These are phyloP conservation scores for Glyphotaelius pellucidus DNA, from an alignment of 2,888 invertebrate genomes.

Conservation along the genomic window DNA sequence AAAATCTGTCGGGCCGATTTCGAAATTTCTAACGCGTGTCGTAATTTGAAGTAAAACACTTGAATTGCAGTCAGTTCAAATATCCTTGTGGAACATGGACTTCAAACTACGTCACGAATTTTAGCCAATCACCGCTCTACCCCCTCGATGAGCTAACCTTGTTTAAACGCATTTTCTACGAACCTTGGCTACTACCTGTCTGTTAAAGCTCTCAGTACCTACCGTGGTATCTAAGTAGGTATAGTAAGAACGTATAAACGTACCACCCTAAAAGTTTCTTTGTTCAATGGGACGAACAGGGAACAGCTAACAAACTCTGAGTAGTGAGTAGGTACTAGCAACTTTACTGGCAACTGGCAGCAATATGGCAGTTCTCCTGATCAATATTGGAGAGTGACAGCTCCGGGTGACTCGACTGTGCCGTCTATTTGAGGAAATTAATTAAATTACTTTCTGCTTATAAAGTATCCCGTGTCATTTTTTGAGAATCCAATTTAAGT, in stretches of 20 bases:
- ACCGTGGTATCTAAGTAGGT: background rate
- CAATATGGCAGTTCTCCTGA: constrained; percentile 19
- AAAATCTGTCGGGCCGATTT: too few species aligned
- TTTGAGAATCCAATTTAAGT: constrained; percentile 36
- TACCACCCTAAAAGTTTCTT: constrained; percentile 32
- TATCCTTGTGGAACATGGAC: too few species aligned
- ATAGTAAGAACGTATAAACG: background rate
- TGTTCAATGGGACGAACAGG: constrained; percentile 35
- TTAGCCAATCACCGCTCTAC: too few species aligned
- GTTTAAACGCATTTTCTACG: too few species aligned
- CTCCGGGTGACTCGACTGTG: background rate
- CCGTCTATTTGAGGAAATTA: constrained; percentile 43
- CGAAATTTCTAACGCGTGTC: too few species aligned
- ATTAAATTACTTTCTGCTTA: constrained; percentile 51
- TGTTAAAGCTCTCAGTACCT: too few species aligned
- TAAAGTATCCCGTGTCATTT: constrained; percentile 38
- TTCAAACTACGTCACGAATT: too few species aligned
- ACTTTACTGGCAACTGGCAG: background rate
- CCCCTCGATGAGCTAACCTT: too few species aligned
- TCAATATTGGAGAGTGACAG: constrained; percentile 51
- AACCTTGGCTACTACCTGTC: too few species aligned
- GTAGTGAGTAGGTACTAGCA: background rate
- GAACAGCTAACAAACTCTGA: background rate
- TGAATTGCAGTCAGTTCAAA: too few species aligned
- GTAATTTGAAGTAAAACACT: too few species aligned